Evolutionary conservation across 2,113 vertebrate species (phyloP).

Genomic region (Crotalus tigris): DNA sequence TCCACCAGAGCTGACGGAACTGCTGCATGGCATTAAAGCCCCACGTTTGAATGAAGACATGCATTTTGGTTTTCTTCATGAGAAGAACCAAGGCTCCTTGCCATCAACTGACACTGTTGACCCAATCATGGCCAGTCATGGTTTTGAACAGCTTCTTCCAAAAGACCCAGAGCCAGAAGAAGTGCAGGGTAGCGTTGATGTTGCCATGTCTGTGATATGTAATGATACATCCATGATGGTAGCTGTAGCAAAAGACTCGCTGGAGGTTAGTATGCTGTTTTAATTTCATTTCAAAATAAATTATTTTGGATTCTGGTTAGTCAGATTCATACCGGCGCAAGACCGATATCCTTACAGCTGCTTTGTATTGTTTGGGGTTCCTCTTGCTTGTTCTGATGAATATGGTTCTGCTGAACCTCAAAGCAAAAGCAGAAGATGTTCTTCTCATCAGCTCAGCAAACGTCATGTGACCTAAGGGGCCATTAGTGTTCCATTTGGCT

Average conservation of each 20-base stretch:
- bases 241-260: slow-evolving; percentile 83
- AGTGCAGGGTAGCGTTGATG: slow-evolving; percentile 68
- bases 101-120: slow-evolving; percentile 53
- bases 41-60: slow-evolving; percentile 54
- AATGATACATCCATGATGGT: slow-evolving; percentile 84
- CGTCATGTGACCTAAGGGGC: background rate
- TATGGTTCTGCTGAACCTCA: background rate
- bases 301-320: background rate
- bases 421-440: background rate
- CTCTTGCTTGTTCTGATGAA: background rate
- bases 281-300: background rate
- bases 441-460: background rate
- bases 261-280: slow-evolving; percentile 76
- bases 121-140: slow-evolving; percentile 49
- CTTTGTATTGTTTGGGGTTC: background rate
- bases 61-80: slow-evolving; percentile 72
- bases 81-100: slow-evolving; percentile 47
- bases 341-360: background rate
- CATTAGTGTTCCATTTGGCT: background rate
- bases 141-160: slow-evolving; percentile 58
- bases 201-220: slow-evolving; percentile 81
- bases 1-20: slow-evolving; percentile 79
- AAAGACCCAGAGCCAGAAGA: slow-evolving; percentile 75
- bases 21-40: slow-evolving; percentile 58
- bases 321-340: background rate